Percentiles rank a stretch among this genome's conserved stretches.
These are phyloP conservation scores for Bombus picipes DNA, from an alignment of 1,140 invertebrate genomes.

Conservation along the genomic window DNA sequence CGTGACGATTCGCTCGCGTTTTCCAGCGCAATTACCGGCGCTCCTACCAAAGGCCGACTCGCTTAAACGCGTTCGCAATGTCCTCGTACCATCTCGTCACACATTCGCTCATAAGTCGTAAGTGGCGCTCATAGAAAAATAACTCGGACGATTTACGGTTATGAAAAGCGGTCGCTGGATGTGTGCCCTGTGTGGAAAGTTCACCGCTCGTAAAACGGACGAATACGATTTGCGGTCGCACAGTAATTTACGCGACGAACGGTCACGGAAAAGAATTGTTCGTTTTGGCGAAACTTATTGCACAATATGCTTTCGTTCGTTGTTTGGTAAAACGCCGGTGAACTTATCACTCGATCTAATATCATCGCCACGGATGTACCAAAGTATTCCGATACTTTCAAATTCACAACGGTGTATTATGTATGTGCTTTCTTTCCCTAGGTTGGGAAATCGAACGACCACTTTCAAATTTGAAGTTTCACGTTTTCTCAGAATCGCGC, in stretches of 20 bases:
- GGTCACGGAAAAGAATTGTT: not conserved
- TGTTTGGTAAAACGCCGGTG: not conserved
- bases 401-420: too few species aligned
- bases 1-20: slow-evolving; percentile 22
- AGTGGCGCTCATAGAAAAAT: not conserved
- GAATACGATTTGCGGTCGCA: not conserved
- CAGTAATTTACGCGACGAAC: not conserved
- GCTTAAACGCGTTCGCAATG: slow-evolving; percentile 6
- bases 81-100: not conserved
- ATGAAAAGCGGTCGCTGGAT: not conserved
- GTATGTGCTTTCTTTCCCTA: too few species aligned
- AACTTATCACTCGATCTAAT: too few species aligned
- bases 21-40: slow-evolving; percentile 5
- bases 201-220: not conserved
- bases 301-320: not conserved
- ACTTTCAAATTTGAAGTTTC: too few species aligned
- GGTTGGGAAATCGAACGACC: too few species aligned
- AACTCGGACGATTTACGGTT: not conserved
- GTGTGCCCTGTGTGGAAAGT: not conserved
- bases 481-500: too few species aligned
- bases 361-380: too few species aligned
- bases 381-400: too few species aligned
- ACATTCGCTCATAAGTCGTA: not conserved
- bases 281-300: not conserved
- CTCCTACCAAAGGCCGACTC: not conserved